These are phyloP conservation scores for Lapara coniferarum DNA, from an alignment of 2,888 invertebrate genomes.

Conservation along the genomic window DNA sequence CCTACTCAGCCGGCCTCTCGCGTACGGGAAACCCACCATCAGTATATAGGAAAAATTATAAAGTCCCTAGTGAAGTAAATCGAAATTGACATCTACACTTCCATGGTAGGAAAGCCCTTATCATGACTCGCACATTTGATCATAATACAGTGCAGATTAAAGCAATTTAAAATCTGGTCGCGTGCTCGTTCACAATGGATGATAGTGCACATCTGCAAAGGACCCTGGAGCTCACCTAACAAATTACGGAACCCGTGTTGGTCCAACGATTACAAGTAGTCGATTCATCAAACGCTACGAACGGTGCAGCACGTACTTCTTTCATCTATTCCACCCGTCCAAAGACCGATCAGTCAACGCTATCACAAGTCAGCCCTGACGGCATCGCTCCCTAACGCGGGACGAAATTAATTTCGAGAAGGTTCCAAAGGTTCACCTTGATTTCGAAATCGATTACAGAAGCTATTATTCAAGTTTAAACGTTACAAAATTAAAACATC, in stretches of 20 bases:
- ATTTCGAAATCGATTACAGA: constrained; percentile 19
- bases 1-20: no score
- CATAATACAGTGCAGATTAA: constrained; percentile 25
- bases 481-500: constrained; percentile 9
- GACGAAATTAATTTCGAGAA: constrained; percentile 66
- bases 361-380: constrained; percentile 63
- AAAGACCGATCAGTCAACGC: constrained; percentile 74
- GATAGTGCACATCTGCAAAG: constrained; percentile 67
- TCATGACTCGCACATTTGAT: constrained; percentile 12
- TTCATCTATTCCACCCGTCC: constrained; percentile 73
- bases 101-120: neutral
- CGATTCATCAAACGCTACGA: constrained; percentile 74
- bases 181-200: constrained; percentile 59
- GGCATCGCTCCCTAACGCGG: constrained; percentile 58
- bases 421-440: constrained; percentile 24
- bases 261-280: constrained; percentile 77
- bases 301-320: constrained; percentile 70
- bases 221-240: constrained; percentile 62
- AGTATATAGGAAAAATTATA: no score
- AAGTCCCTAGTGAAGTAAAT: neutral
- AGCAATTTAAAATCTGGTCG: constrained; percentile 48
- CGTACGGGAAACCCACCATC: no score
- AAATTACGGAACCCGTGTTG: constrained; percentile 75
- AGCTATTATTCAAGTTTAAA: constrained; percentile 20
- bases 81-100: neutral